A percentile compares a stretch with the other conserved stretches of the same genome.
Conservation (phyloP, 1,140 invertebrate genomes). For the Trichomalopsis sarcophagae region DNA sequence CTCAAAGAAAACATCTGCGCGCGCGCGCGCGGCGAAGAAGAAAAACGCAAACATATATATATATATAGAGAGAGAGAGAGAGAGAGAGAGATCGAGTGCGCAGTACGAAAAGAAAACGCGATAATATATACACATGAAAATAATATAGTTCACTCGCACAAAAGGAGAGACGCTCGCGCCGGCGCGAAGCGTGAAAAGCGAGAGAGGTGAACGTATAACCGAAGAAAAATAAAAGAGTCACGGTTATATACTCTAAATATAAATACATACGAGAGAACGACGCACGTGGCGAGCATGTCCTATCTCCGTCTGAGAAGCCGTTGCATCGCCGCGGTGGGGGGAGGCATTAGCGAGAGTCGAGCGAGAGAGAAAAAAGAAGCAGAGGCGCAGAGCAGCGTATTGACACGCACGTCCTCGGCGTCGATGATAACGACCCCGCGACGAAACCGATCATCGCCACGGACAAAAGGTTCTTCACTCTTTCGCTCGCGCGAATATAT, state of each 20-base stretch:
- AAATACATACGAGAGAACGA: not conserved
- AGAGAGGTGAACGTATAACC: not conserved
- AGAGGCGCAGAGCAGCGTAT: not conserved
- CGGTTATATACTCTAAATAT: conserved; percentile 24
- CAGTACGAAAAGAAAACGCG: not conserved
- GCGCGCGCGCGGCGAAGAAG: too few relatives aligned
- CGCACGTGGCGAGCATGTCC: not conserved
- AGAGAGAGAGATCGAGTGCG: too few relatives aligned
- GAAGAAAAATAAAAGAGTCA: not conserved
- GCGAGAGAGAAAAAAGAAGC: not conserved
- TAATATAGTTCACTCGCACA: not conserved
- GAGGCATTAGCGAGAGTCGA: not conserved
- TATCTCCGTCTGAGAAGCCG: not conserved
- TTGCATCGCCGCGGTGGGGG: not conserved
- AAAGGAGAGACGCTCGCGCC: too few relatives aligned
- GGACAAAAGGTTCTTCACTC: not conserved
- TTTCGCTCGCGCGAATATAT: not conserved
- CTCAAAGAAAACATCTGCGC: not conserved
- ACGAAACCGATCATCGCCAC: not conserved
- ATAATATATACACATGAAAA: not conserved
- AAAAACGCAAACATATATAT: too few relatives aligned
- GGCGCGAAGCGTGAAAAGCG: too few relatives aligned
- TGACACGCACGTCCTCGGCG: too few relatives aligned
- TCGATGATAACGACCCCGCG: conserved; percentile 20
- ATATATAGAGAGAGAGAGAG: too few relatives aligned